Conservation (phyloP, 2,113 vertebrate species). For the Salvelinus fontinalis region DNA sequence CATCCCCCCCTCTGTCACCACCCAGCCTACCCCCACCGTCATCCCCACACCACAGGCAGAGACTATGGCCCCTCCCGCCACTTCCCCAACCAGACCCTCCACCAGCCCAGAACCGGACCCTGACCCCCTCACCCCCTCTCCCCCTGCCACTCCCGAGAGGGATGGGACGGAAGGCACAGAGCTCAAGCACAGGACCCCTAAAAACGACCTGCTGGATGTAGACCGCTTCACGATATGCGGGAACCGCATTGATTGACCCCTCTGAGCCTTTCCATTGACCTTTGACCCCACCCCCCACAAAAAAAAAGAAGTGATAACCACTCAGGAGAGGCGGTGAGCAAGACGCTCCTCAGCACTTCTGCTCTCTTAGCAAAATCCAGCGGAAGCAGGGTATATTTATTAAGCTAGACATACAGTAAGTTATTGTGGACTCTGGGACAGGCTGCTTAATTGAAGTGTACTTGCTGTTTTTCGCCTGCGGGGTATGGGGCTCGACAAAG, state of each 20-base stretch:
- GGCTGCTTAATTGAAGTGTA: background rate
- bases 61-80: conserved; percentile 17
- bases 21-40: conserved; percentile 69
- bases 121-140: conserved; percentile 71
- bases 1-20: conserved; percentile 73
- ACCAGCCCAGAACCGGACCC: conserved; percentile 50
- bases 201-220: conserved; percentile 93
- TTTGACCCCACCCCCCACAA: conserved; percentile 9
- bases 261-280: background rate
- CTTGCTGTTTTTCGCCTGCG: conserved; percentile 19
- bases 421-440: conserved; percentile 19
- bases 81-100: conserved; percentile 12
- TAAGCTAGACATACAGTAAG: conserved; percentile 16
- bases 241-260: conserved; percentile 87
- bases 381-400: conserved; percentile 57
- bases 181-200: conserved; percentile 81
- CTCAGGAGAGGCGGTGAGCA: conserved; percentile 48
- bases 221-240: conserved; percentile 98
- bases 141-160: conserved; percentile 76
- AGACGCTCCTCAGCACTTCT: background rate
- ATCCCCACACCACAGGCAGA: conserved; percentile 68
- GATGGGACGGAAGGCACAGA: conserved; percentile 71
- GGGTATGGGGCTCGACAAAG: conserved; percentile 16
- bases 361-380: conserved; percentile 31
- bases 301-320: conserved; percentile 21